Percentiles rank a stretch among this genome's conserved stretches.
phyloP scores from a whole-genome alignment of 1,140 invertebrate genomes.

The Pseudomyrmex dendroicus region DNA sequence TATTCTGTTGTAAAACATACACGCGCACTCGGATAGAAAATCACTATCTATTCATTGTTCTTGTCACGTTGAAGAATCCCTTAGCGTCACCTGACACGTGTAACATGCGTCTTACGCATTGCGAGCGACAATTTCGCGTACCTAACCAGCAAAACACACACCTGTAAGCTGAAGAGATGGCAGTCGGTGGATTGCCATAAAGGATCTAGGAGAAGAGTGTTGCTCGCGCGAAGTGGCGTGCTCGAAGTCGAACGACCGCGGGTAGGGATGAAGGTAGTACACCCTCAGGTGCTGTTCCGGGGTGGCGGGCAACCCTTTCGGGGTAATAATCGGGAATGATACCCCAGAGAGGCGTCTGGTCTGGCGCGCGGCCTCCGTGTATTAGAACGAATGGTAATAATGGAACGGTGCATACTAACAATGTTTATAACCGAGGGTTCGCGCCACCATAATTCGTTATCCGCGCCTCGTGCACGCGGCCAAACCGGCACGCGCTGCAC shows the following conservation, averaged over 20 bases:
- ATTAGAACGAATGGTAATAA: conserved; percentile 84
- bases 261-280: conserved; percentile 70
- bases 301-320: conserved; percentile 80
- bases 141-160: conserved; percentile 55
- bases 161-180: conserved; percentile 4
- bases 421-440: conserved; percentile 72
- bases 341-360: conserved; percentile 79
- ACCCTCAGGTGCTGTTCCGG: conserved; percentile 82
- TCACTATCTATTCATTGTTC: conserved; percentile 7
- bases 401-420: conserved; percentile 76
- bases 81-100: neutral
- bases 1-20: conserved; percentile 11
- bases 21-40: conserved; percentile 19
- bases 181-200: conserved; percentile 71
- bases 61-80: neutral
- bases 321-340: conserved; percentile 83
- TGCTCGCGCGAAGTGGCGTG: conserved; percentile 15
- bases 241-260: conserved; percentile 40
- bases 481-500: neutral
- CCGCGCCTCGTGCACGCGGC: neutral
- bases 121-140: conserved; percentile 29
- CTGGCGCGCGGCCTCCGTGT: conserved; percentile 65
- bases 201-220: conserved; percentile 62
- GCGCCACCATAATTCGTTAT: conserved; percentile 32
- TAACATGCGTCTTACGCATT: neutral